These are phyloP conservation scores for Euplexia lucipara DNA, from an alignment of 2,888 invertebrate genomes.

Conservation along the genomic window DNA sequence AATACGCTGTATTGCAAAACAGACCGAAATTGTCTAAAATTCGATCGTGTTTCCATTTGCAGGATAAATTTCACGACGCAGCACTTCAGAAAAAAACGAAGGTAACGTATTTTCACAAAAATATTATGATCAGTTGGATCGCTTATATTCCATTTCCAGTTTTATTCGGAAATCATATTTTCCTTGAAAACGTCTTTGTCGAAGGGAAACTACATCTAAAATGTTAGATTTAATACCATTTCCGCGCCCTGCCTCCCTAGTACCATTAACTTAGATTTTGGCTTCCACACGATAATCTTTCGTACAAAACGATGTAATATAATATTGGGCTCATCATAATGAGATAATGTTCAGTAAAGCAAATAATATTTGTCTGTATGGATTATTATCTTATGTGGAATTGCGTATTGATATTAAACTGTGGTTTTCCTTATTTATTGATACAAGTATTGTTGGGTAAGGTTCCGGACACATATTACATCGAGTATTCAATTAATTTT, in stretches of 20 bases:
- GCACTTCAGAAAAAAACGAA: not conserved
- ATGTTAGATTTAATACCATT: constrained; percentile 55
- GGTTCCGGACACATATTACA: not conserved
- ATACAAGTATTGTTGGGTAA: constrained; percentile 25
- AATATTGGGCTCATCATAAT: constrained; percentile 43
- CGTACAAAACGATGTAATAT: constrained; percentile 21
- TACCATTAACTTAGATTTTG: constrained; percentile 44
- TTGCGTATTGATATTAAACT: constrained; percentile 37
- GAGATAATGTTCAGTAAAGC: constrained; percentile 51
- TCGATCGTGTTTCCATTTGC: not conserved
- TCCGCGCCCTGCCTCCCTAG: constrained; percentile 39
- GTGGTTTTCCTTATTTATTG: constrained; percentile 19
- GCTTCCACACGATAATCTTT: constrained; percentile 49
- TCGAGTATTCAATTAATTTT: not conserved
- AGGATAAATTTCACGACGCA: not conserved
- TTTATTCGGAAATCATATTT: constrained; percentile 40
- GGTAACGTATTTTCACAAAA: not conserved
- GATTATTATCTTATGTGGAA: constrained; percentile 40
- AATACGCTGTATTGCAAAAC: too few species aligned
- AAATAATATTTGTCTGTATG: constrained; percentile 45
- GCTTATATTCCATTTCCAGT: constrained; percentile 17
- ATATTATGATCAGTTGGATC: not conserved
- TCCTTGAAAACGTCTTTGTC: constrained; percentile 22
- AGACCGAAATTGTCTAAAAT: not conserved
- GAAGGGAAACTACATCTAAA: constrained; percentile 35